Evolutionary conservation across 2,113 vertebrate species (phyloP).

Genomic region (Eonycteris spelaea): DNA sequence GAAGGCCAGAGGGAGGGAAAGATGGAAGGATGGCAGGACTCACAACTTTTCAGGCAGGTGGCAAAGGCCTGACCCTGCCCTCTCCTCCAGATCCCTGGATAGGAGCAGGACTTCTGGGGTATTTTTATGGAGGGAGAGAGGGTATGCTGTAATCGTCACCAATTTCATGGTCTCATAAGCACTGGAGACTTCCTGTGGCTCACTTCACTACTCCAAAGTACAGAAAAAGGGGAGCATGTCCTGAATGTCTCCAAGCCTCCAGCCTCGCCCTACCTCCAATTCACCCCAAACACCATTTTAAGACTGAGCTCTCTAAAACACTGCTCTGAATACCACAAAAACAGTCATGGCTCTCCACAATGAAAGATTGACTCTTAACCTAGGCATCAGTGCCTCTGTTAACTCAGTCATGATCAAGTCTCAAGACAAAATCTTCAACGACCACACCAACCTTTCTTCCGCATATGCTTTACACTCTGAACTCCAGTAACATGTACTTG

Average conservation of each 20-base stretch:
- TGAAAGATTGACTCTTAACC: neutral
- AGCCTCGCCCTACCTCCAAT: neutral
- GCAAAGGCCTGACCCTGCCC: neutral
- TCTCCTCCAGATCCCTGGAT: neutral
- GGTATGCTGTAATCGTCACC: neutral
- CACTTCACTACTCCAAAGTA: neutral
- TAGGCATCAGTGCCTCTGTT: neutral
- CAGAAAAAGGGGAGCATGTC: neutral
- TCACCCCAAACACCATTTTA: neutral
- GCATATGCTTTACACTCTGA: neutral
- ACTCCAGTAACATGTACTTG: neutral
- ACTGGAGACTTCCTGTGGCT: neutral
- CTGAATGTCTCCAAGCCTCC: neutral
- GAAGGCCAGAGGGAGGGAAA: neutral
- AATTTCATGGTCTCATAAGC: neutral
- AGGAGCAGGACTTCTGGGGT: too few relatives aligned
- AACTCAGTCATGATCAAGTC: neutral
- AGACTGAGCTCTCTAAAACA: neutral
- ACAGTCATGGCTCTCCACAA: neutral
- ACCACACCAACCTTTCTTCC: neutral
- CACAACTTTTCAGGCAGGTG: neutral
- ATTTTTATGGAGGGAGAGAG: rapidly evolving
- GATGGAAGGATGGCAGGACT: neutral
- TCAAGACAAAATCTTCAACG: neutral
- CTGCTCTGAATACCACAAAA: neutral